Base-by-base conservation (phyloP, 37 sponge, comb jelly and placozoan genomes). In the Agelas oroides region DNA sequence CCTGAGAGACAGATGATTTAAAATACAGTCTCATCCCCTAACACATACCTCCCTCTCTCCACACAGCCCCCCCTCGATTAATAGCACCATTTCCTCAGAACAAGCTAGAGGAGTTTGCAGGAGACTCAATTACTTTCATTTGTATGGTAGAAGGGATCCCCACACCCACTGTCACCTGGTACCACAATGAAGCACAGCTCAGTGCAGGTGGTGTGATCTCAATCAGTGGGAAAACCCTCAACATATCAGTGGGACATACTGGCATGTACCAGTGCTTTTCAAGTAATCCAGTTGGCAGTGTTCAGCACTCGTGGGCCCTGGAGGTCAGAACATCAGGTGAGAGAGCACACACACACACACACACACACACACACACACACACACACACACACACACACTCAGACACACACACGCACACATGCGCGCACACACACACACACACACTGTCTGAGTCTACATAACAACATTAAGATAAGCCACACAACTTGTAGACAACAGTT, bases 181-280 rank as follows among this genome's bases (percentile, higher is more conserved):
- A 86, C 82, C 54, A 52, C 76, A 80, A 91, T 66, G 86, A 76
- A 27, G 63, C 18, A 0, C 6, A 19, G 53, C 23, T 46, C 0
- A 37, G 38, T 12, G 28, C 0, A 18, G 59, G 30, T 2, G 31
- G n/a, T 34, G 66, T 53, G 18, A 70, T 59, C 58, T 53, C 17
- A 20, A n/a, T 33, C 17, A 68, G 28, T 21, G 72, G 52, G 16
- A 69, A 46, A 23, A 41, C 40, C 0, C 65, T 79, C 30, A 68
- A 30, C n/a, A 76, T 79, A 1, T 0, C 19, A 17, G 56, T 53
- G 41, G 37, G 20, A 17, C 34, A 91, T 65, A 71, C 63, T 53
- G 91, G 91, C 23, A 76, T 91, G 68, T 91, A 91, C 76, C 91
- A 91, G 81, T 91, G 91, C 53, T 69, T 86, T 59, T 82, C 28